These are phyloP conservation scores for Aselliscus stoliczkanus DNA, from an alignment of 2,797 vertebrate species.

Conservation along the genomic window DNA sequence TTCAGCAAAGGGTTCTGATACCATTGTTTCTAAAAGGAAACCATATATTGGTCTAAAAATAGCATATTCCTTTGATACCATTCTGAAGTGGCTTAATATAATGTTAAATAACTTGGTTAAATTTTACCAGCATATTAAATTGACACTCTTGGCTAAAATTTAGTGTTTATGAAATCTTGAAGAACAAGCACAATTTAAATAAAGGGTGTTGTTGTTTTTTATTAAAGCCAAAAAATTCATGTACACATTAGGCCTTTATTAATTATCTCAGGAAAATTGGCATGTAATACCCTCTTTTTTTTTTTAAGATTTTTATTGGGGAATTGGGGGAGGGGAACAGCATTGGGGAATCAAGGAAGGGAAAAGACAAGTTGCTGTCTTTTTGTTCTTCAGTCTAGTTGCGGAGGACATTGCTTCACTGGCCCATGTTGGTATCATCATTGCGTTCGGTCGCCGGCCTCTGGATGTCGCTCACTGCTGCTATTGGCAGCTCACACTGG, in stretches of 20 bases:
- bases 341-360: too few species aligned
- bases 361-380: too few species aligned
- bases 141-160: background rate
- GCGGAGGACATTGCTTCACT: too few species aligned
- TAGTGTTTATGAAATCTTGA: background rate
- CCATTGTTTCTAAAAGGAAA: conserved; percentile 8
- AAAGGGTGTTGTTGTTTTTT: background rate
- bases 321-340: too few species aligned
- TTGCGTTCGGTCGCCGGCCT: too few species aligned
- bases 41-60: background rate
- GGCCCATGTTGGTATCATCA: too few species aligned
- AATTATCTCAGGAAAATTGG: background rate
- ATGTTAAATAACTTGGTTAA: conserved; percentile 11
- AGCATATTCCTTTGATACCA: background rate
- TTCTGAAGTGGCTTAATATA: background rate
- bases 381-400: too few species aligned
- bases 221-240: background rate
- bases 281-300: background rate
- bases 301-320: too few species aligned
- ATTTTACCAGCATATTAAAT: background rate
- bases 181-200: background rate
- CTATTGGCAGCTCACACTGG: too few species aligned
- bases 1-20: background rate
- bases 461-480: too few species aligned
- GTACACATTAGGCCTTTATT: background rate